phyloP scores from a whole-genome alignment of 2,113 vertebrate genomes.

The Equus przewalskii region DNA sequence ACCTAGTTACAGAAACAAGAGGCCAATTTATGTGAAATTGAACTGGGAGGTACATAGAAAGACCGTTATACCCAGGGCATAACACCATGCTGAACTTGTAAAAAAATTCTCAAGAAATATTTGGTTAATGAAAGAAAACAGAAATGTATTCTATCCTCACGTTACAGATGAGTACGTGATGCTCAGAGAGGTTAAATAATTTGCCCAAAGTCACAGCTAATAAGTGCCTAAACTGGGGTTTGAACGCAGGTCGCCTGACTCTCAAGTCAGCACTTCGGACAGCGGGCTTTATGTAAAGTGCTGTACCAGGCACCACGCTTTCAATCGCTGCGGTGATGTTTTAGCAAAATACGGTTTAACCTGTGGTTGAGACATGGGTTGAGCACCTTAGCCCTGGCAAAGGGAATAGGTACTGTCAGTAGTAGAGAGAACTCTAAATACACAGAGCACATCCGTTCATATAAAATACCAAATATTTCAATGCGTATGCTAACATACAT shows the following conservation, averaged over 20 bases:
- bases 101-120: not conserved
- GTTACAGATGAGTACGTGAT: not conserved
- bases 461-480: not conserved
- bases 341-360: not conserved
- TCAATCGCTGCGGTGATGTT: not conserved
- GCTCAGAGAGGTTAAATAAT: not conserved
- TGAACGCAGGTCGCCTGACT: not conserved
- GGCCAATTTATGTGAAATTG: not conserved
- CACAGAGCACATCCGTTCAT: not conserved
- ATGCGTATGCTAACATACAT: not conserved
- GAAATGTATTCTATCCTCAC: not conserved
- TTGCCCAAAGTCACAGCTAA: not conserved
- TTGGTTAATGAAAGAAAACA: not conserved
- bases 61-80: not conserved
- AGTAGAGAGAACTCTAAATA: not conserved
- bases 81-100: not conserved
- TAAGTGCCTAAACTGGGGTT: accelerated
- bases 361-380: not conserved
- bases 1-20: not conserved
- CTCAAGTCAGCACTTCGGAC: not conserved
- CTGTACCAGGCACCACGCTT: accelerated
- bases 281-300: not conserved
- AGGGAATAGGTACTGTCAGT: not conserved
- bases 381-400: not conserved
- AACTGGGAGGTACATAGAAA: not conserved